Base-by-base conservation (phyloP, 2,113 vertebrate genomes). In the Lepus europaeus region DNA sequence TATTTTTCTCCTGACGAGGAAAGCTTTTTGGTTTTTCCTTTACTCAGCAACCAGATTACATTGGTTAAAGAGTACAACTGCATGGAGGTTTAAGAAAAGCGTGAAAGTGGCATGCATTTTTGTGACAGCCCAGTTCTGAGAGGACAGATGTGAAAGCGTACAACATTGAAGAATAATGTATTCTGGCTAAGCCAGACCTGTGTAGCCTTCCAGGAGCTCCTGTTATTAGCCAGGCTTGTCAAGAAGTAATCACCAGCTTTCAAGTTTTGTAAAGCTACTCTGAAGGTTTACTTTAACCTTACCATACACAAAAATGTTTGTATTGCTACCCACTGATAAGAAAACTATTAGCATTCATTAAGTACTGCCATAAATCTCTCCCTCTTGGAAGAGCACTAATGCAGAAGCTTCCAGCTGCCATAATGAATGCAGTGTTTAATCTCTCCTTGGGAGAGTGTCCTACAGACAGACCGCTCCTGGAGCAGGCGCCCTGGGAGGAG, bases 321-420 rank as follows among this genome's bases (percentile, higher is more conserved):
- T 95, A 91, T 96, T 96, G 97, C 96, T 97, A 94, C 96, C 63
- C 89, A 91, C 97, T 85, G 97, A 97, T 97, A 97, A 97, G 97
- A 74, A 97, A 93, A 96, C 94, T 88, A 97, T 98, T 98, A 98
- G 90, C 96, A 98, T 98, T 97, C 97, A 97, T 97, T 98, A 98
- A 96, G 93, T 93, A 84, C n/a, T 70, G 79, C 89, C 97, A 96
- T 98, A 97, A 98, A 97, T 97, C 96, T 98, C 94, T 91, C 89
- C 72, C 81, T 94, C 72, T 89, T 97, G 87, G 96, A 97, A 97
- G 80, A 90, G 69, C 93, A 94, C 92, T 95, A 97, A 96, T 72
- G 92, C 36, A 86, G 45, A 45, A 96, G 90, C 91, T 94, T 95
- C 95, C 91, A 96, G 82, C 79, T 94, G 90, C 96, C 89, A 74